Conservation (phyloP, 2,113 vertebrate species). For the Rhinoderma darwinii region DNA sequence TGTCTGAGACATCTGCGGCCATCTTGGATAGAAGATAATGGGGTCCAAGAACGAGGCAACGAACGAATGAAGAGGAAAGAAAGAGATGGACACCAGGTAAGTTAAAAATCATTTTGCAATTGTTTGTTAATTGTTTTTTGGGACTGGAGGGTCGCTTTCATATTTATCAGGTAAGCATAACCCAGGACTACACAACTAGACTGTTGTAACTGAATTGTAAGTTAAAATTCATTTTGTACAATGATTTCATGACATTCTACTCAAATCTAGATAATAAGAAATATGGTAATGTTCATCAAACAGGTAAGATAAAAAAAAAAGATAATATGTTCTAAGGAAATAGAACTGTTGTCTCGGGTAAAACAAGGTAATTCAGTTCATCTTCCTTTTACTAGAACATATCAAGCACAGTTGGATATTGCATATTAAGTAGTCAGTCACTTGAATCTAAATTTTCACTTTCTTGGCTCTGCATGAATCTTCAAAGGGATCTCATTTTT, state of each 20-base stretch:
- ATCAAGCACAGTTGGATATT: neutral
- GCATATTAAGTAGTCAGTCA: conserved; percentile 2
- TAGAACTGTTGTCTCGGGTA: neutral
- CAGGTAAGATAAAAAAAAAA: neutral
- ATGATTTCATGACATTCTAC: neutral
- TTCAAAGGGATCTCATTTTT: neutral
- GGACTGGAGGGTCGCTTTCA: too few species aligned
- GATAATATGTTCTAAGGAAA: neutral
- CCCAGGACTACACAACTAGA: neutral
- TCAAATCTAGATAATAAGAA: neutral
- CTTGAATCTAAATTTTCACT: conserved; percentile 25
- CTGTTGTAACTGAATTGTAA: neutral
- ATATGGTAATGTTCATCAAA: neutral
- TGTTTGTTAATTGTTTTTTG: too few species aligned
- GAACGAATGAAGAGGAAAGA: too few species aligned
- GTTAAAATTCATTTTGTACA: neutral
- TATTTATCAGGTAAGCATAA: too few species aligned
- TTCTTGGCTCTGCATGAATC: conserved; percentile 20
- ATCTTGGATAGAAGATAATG: too few species aligned
- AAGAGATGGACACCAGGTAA: too few species aligned
- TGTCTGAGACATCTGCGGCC: too few species aligned
- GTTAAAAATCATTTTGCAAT: too few species aligned
- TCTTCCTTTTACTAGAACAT: neutral
- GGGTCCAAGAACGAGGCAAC: too few species aligned
- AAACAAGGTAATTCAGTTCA: neutral